These are phyloP conservation scores for Erythrolamprus reginae DNA, from an alignment of 2,113 vertebrate species.

Conservation along the genomic window DNA sequence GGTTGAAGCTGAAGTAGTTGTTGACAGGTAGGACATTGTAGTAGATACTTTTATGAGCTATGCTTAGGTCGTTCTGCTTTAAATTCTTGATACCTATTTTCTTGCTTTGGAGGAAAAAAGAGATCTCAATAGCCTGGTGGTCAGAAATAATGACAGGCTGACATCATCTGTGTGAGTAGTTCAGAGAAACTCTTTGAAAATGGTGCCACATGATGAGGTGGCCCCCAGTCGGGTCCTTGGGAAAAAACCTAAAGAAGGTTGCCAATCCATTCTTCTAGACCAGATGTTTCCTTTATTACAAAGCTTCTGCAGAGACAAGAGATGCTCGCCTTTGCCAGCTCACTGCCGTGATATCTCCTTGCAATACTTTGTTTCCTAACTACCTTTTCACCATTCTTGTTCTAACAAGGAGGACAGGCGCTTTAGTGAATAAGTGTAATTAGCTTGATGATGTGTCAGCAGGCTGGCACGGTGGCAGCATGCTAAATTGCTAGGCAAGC, in stretches of 20 bases:
- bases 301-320: constrained; percentile 62
- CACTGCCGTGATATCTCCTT: constrained; percentile 42
- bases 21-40: too few species aligned
- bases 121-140: constrained; percentile 30
- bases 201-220: constrained; percentile 57
- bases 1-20: too few species aligned
- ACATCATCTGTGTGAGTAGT: constrained; percentile 62
- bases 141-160: constrained; percentile 58
- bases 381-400: constrained; percentile 55
- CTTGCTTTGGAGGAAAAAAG: constrained; percentile 7
- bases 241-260: constrained; percentile 53
- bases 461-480: constrained; percentile 46
- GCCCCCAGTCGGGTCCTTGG: constrained; percentile 61
- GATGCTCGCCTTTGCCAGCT: constrained; percentile 59
- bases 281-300: constrained; percentile 68
- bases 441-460: constrained; percentile 61
- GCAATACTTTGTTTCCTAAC: constrained; percentile 47
- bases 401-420: constrained; percentile 35
- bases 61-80: too few species aligned
- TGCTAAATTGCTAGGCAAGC: constrained; percentile 43
- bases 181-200: constrained; percentile 65
- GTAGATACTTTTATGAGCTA: too few species aligned
- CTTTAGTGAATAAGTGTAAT: constrained; percentile 63
- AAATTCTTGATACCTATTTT: constrained; percentile 50
- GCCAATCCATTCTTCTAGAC: constrained; percentile 69